Evolutionary conservation across 2,113 vertebrate genomes (phyloP), one percentile per base, ranked within the genome.

Genomic region (Zosterops lateralis): DNA sequence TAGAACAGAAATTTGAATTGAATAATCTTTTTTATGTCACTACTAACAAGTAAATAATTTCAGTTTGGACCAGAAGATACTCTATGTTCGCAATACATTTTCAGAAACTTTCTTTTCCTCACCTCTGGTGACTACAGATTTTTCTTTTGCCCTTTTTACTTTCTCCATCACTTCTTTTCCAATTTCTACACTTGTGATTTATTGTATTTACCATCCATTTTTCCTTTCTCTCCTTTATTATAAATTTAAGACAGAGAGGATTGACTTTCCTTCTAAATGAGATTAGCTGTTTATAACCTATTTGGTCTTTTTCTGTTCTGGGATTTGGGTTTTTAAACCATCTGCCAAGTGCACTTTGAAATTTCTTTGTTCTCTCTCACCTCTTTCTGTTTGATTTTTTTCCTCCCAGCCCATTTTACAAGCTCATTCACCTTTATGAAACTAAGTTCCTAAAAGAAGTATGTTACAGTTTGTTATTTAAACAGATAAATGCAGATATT

Each of bases 261-360:
- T 5, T 87, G 54, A 62, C 60, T 95, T 94, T 80, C 38, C 21
- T 83, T 94, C 88, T 76, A 83, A 93, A 91, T 1, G 9, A 83
- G 50, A 83, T 90, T 64, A 86, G 56, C 45, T 86, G 44, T 83
- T 93, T 88, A 88, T 88, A 90, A 90, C 67, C 40, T 73, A 77
- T 85, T 76, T 80, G 51, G 29, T 58, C 64, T 66, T 88, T 85
- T 89, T 48, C 64, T 54, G 44, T 50, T 93, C 32, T 70, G 78
- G 50, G 71, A 80, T 86, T 93, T 95, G 28, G 7, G 24, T 74
- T 84, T 47, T 71, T 93, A 92, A 88, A 79, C 78, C 58, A 80
- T 82, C 75, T 88, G 82, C 45, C 72, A 88, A 73, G 14, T 17
- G 9, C 15, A 67, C n/a, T 91, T 85, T 73, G 81, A 94, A 90